Evolutionary conservation across 2,888 invertebrate genomes (phyloP), one percentile per base, ranked within the genome.

Genomic region (Acanthosoma haemorrhoidale): DNA sequence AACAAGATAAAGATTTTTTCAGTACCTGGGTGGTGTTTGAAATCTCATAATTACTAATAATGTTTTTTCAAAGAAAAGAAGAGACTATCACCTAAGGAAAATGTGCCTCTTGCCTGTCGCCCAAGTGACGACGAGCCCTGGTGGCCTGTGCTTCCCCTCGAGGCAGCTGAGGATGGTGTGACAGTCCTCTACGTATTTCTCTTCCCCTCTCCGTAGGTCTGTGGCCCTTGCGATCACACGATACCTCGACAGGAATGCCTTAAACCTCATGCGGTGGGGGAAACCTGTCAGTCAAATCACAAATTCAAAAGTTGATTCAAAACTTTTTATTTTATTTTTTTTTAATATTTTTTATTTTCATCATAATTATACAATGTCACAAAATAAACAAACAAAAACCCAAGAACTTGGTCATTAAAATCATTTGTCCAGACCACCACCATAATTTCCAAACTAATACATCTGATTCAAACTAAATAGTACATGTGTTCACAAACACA

Each of bases 221-320:
- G 87, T 86, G 78, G 91, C 91, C n/a, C 91, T 89, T 68, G 91
- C 92, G 76, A 95, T 82, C 78, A 93, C 85, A 75, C 91, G 86
- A 82, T 96, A 96, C 31, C 95, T 86, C 1, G 87, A 85, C 79
- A 90, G 90, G 81, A 96, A 96, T 38, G 92, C 92, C 79, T 93
- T 94, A 81, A 95, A 96, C 25, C 95, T 86, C 94, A 96, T 93
- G 76, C 94, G 86, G 80, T 96, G 96, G 29, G 96, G 96, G 81
- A 92, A 94, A 8, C 95, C 58, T 68, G 18, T 31, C 11, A 15
- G 25, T 13, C 4, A 51, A 3, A 51, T 25, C 13, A 25, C 25
- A 51, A n/a, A n/a, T n/a, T 25, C 25, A 5, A 51, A 16, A 11
- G 43, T 25, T 4, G 4, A 6, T 25, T 6, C 13, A 51, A n/a